Conservation (phyloP, 2,113 vertebrate genomes). For the Melanotaenia duboulayi region DNA sequence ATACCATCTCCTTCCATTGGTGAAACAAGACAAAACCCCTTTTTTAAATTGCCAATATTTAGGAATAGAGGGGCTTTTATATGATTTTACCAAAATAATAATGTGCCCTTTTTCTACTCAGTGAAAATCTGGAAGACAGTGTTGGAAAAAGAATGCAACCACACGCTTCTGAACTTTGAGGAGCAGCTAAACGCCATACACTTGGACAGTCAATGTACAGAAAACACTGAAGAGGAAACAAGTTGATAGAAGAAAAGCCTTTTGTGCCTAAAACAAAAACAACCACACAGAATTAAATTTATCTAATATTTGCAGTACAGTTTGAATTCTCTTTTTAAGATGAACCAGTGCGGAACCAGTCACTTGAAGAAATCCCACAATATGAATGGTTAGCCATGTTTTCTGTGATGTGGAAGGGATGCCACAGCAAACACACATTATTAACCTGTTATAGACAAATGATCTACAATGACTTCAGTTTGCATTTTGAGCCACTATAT, state of each 20-base stretch:
- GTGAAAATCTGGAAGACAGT: constrained; percentile 83
- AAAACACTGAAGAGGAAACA: constrained; percentile 56
- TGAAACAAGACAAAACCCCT: too few species aligned
- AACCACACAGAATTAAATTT: background rate
- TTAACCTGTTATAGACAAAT: too few species aligned
- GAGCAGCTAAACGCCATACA: constrained; percentile 60
- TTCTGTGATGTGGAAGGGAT: background rate
- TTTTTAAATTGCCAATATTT: too few species aligned
- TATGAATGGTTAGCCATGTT: constrained; percentile 30
- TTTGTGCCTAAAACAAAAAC: constrained; percentile 33
- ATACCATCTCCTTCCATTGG: background rate
- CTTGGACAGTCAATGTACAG: constrained; percentile 61
- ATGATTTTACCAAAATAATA: background rate
- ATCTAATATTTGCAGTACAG: too few species aligned
- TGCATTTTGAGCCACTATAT: background rate
- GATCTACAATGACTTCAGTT: background rate
- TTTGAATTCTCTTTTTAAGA: too few species aligned
- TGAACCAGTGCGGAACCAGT: too few species aligned
- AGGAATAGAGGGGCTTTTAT: background rate
- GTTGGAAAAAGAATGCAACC: constrained; percentile 77
- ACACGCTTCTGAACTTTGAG: constrained; percentile 74
- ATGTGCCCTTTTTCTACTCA: constrained; percentile 25
- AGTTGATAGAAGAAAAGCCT: constrained; percentile 67
- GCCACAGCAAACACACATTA: background rate
- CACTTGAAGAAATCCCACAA: constrained; percentile 28